Evolutionary conservation across 2,113 vertebrate genomes (phyloP).

Genomic region (Crotalus tigris): DNA sequence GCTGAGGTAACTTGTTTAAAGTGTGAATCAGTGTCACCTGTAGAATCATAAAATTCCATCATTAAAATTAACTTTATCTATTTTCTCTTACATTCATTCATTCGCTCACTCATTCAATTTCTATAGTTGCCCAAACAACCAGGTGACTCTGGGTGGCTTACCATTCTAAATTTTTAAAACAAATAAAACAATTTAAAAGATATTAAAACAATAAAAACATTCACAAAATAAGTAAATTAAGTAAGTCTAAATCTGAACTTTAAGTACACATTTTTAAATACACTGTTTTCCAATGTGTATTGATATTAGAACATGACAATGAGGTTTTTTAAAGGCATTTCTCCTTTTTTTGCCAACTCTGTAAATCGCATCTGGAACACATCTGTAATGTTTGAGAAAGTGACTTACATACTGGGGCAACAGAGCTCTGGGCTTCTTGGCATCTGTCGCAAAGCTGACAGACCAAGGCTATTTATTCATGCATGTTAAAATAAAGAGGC

Average conservation of each 20-base stretch:
- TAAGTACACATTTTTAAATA: not conserved
- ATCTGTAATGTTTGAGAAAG: not conserved
- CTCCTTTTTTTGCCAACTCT: not conserved
- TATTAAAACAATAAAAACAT: not conserved
- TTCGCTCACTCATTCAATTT: not conserved
- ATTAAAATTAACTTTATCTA: not conserved
- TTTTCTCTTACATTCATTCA: not conserved
- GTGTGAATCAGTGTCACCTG: not conserved
- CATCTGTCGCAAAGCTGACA: not conserved
- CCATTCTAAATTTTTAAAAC: not conserved
- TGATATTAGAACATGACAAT: not conserved
- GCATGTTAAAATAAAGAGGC: not conserved
- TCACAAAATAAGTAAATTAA: not conserved
- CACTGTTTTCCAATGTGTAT: not conserved
- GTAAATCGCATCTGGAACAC: not conserved
- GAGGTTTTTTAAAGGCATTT: not conserved
- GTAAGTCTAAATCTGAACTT: not conserved
- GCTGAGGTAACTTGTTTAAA: not conserved
- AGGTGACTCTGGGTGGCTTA: not conserved
- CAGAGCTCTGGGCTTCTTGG: not conserved
- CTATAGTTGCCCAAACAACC: not conserved
- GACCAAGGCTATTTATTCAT: conserved; percentile 2
- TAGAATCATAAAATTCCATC: not conserved
- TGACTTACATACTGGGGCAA: not conserved
- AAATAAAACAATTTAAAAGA: not conserved